These are phyloP conservation scores for Carcina quercana DNA, from an alignment of 2,888 invertebrate species.

Conservation along the genomic window DNA sequence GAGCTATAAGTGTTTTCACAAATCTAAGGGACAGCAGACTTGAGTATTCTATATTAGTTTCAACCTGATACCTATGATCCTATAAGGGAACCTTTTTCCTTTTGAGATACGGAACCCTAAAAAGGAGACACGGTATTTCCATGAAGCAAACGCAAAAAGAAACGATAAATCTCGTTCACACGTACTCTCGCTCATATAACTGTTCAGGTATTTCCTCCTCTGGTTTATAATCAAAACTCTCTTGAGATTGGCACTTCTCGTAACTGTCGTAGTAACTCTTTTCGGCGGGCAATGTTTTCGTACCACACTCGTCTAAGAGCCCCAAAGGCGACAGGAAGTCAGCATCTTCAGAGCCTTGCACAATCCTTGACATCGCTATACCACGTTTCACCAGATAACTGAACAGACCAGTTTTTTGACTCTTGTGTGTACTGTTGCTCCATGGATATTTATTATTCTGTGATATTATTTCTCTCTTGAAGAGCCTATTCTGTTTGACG, in stretches of 20 bases:
- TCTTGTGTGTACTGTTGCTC: conserved; percentile 50
- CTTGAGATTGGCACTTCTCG: conserved; percentile 45
- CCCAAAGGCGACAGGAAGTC: conserved; percentile 39
- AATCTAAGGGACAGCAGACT: too few species aligned
- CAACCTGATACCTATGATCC: too few species aligned
- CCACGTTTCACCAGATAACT: conserved; percentile 52
- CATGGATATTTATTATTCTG: conserved; percentile 60
- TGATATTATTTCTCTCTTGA: conserved; percentile 43
- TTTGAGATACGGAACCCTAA: too few species aligned
- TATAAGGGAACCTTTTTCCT: too few species aligned
- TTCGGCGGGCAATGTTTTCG: conserved; percentile 44
- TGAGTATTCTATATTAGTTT: too few species aligned
- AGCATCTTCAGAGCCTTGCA: conserved; percentile 33
- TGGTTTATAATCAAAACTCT: conserved; percentile 27
- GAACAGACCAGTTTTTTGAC: conserved; percentile 38
- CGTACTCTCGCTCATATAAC: too few species aligned
- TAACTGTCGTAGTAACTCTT: conserved; percentile 49
- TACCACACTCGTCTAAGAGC: conserved; percentile 44
- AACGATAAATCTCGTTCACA: too few species aligned
- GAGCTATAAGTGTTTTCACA: too few species aligned
- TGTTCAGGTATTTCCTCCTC: conserved; percentile 36
- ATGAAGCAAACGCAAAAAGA: too few species aligned
- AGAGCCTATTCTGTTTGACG: conserved; percentile 27
- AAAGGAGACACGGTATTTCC: too few species aligned
- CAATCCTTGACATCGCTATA: conserved; percentile 36